phyloP scores from a whole-genome alignment of 2,797 vertebrate genomes.

The Brachymystax lenok region DNA sequence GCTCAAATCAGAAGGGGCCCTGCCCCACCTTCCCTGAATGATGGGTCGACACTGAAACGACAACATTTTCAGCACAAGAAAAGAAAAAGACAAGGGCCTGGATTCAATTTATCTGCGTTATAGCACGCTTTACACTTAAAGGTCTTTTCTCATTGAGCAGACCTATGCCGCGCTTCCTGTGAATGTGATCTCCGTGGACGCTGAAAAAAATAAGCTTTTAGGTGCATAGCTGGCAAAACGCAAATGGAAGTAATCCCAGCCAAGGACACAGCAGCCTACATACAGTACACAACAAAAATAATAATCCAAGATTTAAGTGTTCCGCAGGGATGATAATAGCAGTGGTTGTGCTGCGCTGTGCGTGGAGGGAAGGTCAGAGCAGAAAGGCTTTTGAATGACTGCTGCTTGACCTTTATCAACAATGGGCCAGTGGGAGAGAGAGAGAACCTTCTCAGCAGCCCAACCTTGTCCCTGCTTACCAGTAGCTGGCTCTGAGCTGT shows the following conservation, averaged over 20 bases:
- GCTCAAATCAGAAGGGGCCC: too few species aligned
- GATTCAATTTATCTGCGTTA: too few species aligned
- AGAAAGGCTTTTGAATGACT: background rate
- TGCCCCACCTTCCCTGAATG: too few species aligned
- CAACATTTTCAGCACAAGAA: conserved; percentile 22
- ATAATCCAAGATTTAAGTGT: background rate
- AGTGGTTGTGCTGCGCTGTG: background rate
- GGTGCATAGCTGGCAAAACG: too few species aligned
- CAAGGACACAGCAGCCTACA: conserved; percentile 20
- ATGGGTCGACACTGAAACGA: background rate
- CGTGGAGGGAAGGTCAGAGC: background rate
- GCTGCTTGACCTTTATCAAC: conserved; percentile 20
- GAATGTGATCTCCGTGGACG: too few species aligned
- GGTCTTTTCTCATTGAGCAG: background rate
- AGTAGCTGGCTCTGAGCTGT: background rate
- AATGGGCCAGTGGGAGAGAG: background rate
- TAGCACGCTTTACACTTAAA: too few species aligned
- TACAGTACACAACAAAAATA: conserved; percentile 28
- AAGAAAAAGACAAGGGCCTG: background rate
- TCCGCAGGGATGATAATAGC: conserved; percentile 4
- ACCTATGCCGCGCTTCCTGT: background rate
- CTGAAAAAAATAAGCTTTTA: too few species aligned
- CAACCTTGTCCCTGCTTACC: background rate
- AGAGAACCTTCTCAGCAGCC: conserved; percentile 10
- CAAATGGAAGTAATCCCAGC: too few species aligned